Evolutionary conservation across 2,797 vertebrate genomes (phyloP).

Genomic region (Dipus sagitta): DNA sequence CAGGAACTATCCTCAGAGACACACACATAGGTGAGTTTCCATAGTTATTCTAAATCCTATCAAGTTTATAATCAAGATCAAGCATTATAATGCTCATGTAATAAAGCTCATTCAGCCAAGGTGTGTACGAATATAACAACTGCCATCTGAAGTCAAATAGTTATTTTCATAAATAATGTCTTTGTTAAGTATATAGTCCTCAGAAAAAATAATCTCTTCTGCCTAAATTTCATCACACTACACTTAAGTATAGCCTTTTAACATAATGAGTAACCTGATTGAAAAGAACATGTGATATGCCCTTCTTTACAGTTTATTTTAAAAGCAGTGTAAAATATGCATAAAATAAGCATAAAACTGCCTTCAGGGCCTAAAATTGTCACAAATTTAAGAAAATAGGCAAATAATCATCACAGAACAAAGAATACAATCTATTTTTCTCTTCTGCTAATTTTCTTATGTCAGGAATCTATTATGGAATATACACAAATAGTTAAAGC

Average conservation of each 20-base stretch:
- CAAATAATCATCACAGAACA: slow-evolving; percentile 51
- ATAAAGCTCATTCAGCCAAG: not conserved
- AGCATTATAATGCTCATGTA: not conserved
- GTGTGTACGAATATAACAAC: not conserved
- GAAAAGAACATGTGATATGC: not conserved
- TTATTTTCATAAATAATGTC: not conserved
- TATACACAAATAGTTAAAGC: not conserved
- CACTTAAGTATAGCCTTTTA: not conserved
- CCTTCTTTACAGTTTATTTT: slow-evolving; percentile 27
- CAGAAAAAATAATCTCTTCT: not conserved
- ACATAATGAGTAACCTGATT: not conserved
- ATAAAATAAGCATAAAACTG: slow-evolving; percentile 49
- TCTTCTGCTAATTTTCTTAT: slow-evolving; percentile 19
- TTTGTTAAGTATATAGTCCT: not conserved
- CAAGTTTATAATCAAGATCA: too few species aligned
- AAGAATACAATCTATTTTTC: not conserved
- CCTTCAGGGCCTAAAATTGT: not conserved
- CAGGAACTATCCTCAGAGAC: too few species aligned
- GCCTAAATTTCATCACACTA: not conserved
- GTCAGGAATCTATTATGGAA: slow-evolving; percentile 48
- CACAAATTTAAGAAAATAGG: slow-evolving; percentile 36
- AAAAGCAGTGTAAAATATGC: not conserved
- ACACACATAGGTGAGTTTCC: too few species aligned
- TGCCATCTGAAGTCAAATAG: not conserved
- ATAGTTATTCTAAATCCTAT: too few species aligned